Evolutionary conservation across 2,888 invertebrate genomes (phyloP).

Genomic region (Carterocephalus palaemon): DNA sequence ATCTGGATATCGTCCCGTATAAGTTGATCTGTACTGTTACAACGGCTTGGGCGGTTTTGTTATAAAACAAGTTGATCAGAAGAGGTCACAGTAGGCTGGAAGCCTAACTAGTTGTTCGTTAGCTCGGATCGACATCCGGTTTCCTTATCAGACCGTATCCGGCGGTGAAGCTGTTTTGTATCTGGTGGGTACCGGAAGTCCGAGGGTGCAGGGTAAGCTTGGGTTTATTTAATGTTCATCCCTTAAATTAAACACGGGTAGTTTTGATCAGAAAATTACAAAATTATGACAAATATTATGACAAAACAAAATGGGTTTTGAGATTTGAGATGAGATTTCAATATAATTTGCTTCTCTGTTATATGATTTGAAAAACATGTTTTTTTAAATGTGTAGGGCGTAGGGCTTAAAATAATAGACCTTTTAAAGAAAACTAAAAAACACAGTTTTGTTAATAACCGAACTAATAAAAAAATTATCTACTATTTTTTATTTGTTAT

Average conservation of each 20-base stretch:
- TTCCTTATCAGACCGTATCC: slow-evolving; percentile 64
- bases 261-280: slow-evolving; percentile 22
- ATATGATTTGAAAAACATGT: too few relatives aligned
- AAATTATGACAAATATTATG: too few relatives aligned
- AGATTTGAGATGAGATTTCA: too few relatives aligned
- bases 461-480: too few relatives aligned
- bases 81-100: slow-evolving; percentile 1
- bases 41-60: background rate
- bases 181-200: slow-evolving; percentile 56
- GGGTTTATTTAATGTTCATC: slow-evolving; percentile 3
- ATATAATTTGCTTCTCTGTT: too few relatives aligned
- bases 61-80: background rate
- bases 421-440: too few relatives aligned
- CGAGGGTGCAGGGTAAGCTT: slow-evolving; percentile 26
- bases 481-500: too few relatives aligned
- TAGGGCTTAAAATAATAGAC: too few relatives aligned
- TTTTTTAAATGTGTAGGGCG: too few relatives aligned
- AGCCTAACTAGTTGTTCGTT: slow-evolving; percentile 59
- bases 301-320: too few relatives aligned
- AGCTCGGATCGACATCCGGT: slow-evolving; percentile 59
- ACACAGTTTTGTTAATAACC: too few relatives aligned
- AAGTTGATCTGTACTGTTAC: background rate
- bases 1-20: slow-evolving; percentile 6
- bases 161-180: slow-evolving; percentile 47
- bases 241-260: slow-evolving; percentile 19